Conservation (phyloP, 2,797 vertebrate genomes). For the Phoxinus dragarum region DNA sequence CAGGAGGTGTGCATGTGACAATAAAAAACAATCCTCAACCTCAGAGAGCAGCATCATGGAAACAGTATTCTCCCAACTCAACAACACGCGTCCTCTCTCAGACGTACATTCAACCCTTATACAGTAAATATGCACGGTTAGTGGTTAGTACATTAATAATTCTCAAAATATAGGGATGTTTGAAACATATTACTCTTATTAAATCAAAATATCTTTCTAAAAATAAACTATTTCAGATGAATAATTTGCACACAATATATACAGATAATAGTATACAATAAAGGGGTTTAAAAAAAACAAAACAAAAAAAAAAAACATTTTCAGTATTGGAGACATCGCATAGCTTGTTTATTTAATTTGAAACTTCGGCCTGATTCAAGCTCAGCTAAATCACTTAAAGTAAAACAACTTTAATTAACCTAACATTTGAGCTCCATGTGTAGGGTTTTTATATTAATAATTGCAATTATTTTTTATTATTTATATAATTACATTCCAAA, state of each 20-base stretch:
- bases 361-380: neutral
- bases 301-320: neutral
- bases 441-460: neutral
- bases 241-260: conserved; percentile 54
- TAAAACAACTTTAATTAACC: neutral
- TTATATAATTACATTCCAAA: neutral
- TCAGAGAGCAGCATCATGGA: conserved; percentile 73
- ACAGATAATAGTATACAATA: conserved; percentile 41
- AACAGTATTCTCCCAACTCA: conserved; percentile 46
- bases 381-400: neutral
- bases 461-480: neutral
- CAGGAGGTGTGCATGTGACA: neutral
- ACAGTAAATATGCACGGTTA: conserved; percentile 72
- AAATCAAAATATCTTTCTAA: conserved; percentile 62
- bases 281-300: neutral
- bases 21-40: conserved; percentile 4
- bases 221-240: conserved; percentile 56
- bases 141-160: conserved; percentile 67
- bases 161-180: conserved; percentile 61
- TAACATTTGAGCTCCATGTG: neutral
- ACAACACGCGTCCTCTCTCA: neutral
- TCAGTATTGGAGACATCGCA: conserved; percentile 19
- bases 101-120: conserved; percentile 24
- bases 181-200: conserved; percentile 47
- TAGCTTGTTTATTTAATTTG: neutral